phyloP scores from a whole-genome alignment of 2,113 vertebrate species.

The Cathartes aura region DNA sequence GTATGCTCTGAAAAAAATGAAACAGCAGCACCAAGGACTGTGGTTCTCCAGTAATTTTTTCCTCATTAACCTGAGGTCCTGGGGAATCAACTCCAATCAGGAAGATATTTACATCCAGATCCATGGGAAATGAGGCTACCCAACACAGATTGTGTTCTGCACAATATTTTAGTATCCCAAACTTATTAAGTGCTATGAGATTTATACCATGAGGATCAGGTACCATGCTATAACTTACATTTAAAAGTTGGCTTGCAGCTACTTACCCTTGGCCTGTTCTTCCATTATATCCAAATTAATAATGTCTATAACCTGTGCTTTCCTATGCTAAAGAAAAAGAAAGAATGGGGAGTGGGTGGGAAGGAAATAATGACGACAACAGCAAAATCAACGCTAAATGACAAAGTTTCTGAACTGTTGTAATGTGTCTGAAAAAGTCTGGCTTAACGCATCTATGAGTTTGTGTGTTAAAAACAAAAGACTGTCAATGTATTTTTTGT shows the following conservation, averaged over 20 bases:
- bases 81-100: background rate
- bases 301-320: background rate
- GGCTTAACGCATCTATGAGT: constrained; percentile 3
- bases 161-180: constrained; percentile 35
- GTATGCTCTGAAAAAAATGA: background rate
- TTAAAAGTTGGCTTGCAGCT: constrained; percentile 33
- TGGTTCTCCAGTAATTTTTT: background rate
- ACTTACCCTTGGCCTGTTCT: constrained; percentile 44
- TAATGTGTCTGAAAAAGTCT: background rate
- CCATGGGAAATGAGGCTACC: background rate
- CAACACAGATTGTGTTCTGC: background rate
- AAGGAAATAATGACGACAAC: background rate
- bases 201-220: constrained; percentile 46
- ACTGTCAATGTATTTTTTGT: background rate
- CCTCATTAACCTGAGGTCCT: background rate
- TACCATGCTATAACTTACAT: constrained; percentile 32
- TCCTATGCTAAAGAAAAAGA: background rate
- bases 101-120: constrained; percentile 36
- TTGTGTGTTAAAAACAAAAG: constrained; percentile 23
- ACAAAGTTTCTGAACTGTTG: background rate
- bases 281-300: constrained; percentile 41
- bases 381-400: background rate
- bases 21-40: background rate
- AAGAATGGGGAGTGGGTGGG: accelerated
- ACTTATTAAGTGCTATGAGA: constrained; percentile 38